phyloP scores from a whole-genome alignment of 2,888 invertebrate species.

The Thysanoteuthis rhombus region DNA sequence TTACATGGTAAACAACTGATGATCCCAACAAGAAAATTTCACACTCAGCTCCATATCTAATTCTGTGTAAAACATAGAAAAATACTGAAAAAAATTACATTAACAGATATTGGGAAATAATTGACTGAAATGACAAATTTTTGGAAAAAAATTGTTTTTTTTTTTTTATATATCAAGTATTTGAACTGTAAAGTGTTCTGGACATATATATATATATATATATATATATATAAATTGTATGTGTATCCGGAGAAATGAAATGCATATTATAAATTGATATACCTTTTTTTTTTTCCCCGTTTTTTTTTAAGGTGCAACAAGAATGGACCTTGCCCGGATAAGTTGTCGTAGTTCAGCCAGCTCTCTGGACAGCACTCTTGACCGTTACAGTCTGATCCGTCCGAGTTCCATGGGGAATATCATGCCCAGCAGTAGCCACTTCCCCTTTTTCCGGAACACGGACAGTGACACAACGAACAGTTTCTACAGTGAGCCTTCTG shows the following conservation, averaged over 20 bases:
- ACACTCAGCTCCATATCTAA: too few relatives aligned
- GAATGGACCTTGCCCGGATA: not conserved
- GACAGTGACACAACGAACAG: slow-evolving; percentile 22
- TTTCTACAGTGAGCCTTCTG: not conserved
- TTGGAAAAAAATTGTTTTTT: too few relatives aligned
- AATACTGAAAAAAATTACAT: too few relatives aligned
- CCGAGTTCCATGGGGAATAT: slow-evolving; percentile 26
- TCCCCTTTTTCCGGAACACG: not conserved
- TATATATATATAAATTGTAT: slow-evolving; percentile 19
- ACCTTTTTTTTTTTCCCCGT: not conserved
- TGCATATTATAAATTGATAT: not conserved
- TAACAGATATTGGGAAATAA: too few relatives aligned
- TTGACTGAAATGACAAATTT: too few relatives aligned
- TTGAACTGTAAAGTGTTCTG: too few relatives aligned
- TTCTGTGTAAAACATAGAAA: too few relatives aligned
- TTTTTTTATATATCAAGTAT: too few relatives aligned
- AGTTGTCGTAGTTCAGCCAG: slow-evolving; percentile 28
- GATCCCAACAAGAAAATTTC: too few relatives aligned
- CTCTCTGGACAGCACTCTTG: slow-evolving; percentile 27
- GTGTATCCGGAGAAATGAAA: not conserved
- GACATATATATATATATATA: slow-evolving; percentile 19
- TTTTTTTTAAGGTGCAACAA: not conserved
- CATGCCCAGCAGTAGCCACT: slow-evolving; percentile 14
- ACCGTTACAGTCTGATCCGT: slow-evolving; percentile 14
- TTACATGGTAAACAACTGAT: too few relatives aligned